Evolutionary conservation across 53 echinoderm and acorn worm species (phyloP).

Genomic region (Zoroaster sp.): DNA sequence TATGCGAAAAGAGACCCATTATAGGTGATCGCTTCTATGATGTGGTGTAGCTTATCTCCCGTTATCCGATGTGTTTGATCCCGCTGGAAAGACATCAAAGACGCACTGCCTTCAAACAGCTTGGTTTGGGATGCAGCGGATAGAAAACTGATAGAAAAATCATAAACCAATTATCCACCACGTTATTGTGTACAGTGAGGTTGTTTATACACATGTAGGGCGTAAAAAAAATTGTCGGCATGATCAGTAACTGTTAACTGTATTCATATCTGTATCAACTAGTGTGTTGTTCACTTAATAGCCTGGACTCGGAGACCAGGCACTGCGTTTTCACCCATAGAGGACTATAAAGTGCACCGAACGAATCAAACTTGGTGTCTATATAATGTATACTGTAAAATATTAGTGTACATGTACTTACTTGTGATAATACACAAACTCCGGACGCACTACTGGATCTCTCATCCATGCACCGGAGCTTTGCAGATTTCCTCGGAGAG

Average conservation of each 20-base stretch:
- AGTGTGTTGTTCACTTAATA: no score
- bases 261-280: no score
- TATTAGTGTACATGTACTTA: not conserved
- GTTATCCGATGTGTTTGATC: not conserved
- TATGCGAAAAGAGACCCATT: slow-evolving; percentile 23
- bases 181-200: no score
- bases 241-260: no score
- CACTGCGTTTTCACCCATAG: no score
- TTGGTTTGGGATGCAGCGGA: not conserved
- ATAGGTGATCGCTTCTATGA: not conserved
- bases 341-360: not conserved
- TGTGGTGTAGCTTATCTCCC: not conserved
- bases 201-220: no score
- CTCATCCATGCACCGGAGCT: slow-evolving; percentile 31
- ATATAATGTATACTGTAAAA: not conserved
- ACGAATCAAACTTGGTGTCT: not conserved
- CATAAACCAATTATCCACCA: no score
- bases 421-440: slow-evolving; percentile 7
- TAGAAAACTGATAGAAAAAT: not conserved
- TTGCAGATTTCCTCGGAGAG: slow-evolving; percentile 3
- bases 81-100: slow-evolving; percentile 1
- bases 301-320: no score
- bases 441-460: slow-evolving; percentile 15
- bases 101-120: not conserved
- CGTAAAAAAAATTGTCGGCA: no score